Conservation (phyloP, 1,140 invertebrate species). For the Tigriopus japonicus region DNA sequence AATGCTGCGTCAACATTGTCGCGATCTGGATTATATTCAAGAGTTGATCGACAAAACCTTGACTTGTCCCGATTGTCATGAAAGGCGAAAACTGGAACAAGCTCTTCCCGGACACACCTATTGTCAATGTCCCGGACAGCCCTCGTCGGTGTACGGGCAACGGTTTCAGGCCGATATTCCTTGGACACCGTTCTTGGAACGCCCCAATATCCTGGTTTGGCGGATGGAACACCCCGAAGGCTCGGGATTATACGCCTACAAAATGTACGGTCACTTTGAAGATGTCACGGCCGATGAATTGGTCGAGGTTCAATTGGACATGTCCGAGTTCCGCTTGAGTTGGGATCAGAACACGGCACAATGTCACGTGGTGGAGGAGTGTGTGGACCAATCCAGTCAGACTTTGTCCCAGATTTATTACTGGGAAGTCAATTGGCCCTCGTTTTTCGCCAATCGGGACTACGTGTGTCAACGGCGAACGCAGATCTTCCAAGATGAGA, state of each 20-base stretch:
- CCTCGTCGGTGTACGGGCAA: not conserved
- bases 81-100: not conserved
- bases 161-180: not conserved
- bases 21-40: not conserved
- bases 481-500: not conserved
- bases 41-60: not conserved
- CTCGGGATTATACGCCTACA: conserved; percentile 10
- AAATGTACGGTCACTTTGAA: conserved; percentile 11
- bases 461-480: not conserved
- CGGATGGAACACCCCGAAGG: not conserved
- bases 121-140: not conserved
- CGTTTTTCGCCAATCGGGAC: conserved; percentile 10
- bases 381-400: not conserved
- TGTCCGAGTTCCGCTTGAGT: conserved; percentile 1
- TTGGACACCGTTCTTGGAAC: conserved; percentile 9
- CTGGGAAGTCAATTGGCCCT: conserved; percentile 12
- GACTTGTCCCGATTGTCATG: not conserved
- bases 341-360: conserved; percentile 7
- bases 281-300: conserved; percentile 7
- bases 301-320: not conserved
- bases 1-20: not conserved
- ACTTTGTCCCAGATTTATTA: conserved; percentile 1
- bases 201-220: conserved; percentile 7
- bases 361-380: not conserved
- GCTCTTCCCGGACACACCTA: not conserved